Conservation (phyloP, 2,888 invertebrate genomes). For the Rhamphomyia laevipes region DNA sequence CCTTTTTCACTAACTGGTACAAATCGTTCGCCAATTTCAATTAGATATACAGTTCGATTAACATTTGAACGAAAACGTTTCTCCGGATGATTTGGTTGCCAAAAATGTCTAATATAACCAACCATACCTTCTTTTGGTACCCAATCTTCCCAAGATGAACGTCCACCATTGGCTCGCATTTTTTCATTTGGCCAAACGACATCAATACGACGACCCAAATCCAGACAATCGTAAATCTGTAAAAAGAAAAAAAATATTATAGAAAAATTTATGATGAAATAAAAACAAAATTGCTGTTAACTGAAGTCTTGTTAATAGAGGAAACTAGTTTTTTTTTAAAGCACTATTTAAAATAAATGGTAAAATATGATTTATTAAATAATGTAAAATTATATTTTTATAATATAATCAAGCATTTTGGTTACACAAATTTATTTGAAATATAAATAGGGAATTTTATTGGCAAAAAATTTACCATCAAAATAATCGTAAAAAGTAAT, state of each 20-base stretch:
- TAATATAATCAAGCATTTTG: too few relatives aligned
- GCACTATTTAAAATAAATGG: too few relatives aligned
- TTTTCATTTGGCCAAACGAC: conserved; percentile 92
- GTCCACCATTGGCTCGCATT: conserved; percentile 76
- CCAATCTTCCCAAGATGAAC: conserved; percentile 85
- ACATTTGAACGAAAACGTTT: conserved; percentile 79
- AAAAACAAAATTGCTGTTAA: too few relatives aligned
- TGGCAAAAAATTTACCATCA: too few relatives aligned
- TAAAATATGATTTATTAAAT: too few relatives aligned
- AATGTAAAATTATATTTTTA: too few relatives aligned
- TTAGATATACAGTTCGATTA: conserved; percentile 78
- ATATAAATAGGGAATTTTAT: too few relatives aligned
- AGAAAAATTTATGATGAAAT: too few relatives aligned
- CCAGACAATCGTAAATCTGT: conserved; percentile 80
- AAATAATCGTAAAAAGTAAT: too few relatives aligned
- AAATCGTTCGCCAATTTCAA: conserved; percentile 87
- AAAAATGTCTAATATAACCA: conserved; percentile 85
- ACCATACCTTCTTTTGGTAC: conserved; percentile 85
- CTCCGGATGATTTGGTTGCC: conserved; percentile 88
- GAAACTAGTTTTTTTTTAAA: too few relatives aligned
- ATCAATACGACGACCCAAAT: conserved; percentile 78
- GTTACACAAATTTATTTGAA: too few relatives aligned
- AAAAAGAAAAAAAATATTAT: conserved; percentile 1
- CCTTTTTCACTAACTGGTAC: conserved; percentile 89
- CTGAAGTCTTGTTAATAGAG: too few relatives aligned